phyloP scores from a whole-genome alignment of 2,888 invertebrate species.

The Pristionchus mayeri region DNA sequence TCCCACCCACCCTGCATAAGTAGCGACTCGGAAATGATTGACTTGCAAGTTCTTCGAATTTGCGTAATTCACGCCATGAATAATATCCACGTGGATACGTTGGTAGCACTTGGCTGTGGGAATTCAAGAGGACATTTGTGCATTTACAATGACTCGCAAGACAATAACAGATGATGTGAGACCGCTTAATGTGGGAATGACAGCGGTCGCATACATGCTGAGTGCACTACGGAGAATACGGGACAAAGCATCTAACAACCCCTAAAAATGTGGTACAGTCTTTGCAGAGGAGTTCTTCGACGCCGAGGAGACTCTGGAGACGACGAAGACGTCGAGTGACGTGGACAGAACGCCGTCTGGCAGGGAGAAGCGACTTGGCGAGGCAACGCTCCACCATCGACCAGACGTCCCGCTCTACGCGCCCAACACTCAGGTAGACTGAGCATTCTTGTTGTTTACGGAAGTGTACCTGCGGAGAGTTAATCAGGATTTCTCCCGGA shows the following conservation, averaged over 20 bases:
- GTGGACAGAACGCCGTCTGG: constrained; percentile 17
- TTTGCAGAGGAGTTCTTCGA: constrained; percentile 55
- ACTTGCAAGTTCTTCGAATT: neutral
- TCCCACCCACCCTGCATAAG: neutral
- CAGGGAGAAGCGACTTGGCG: constrained; percentile 26
- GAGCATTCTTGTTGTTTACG: no score
- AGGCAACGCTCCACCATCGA: constrained; percentile 49
- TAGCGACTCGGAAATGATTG: neutral
- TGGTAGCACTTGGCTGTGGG: no score
- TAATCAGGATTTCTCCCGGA: no score
- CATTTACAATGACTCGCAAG: no score
- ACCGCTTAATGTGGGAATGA: no score
- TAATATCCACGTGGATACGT: neutral
- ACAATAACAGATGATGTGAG: no score
- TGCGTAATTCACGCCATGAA: neutral
- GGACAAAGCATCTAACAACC: no score
- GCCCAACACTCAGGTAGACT: constrained; percentile 85
- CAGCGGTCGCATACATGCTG: no score
- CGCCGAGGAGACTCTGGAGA: constrained; percentile 51
- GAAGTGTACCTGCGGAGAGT: no score
- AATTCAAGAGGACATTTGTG: no score
- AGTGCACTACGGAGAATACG: no score
- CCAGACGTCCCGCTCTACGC: constrained; percentile 85
- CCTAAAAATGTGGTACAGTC: constrained; percentile 31
- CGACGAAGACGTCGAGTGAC: neutral